phyloP scores from a whole-genome alignment of 2,888 invertebrate genomes.

The Gerris lacustris region DNA sequence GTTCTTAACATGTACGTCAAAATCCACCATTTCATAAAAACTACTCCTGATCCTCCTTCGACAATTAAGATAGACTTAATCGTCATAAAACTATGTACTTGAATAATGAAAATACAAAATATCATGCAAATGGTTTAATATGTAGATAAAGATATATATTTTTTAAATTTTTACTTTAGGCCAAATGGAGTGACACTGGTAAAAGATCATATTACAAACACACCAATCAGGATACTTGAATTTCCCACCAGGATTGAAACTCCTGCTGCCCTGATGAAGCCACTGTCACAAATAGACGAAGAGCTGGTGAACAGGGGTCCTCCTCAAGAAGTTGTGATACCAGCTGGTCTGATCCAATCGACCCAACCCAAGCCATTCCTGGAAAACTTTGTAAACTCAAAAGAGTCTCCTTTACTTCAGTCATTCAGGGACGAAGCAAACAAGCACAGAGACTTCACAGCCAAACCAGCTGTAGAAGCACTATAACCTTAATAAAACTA shows the following conservation, averaged over 20 bases:
- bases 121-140: too few relatives aligned
- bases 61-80: too few relatives aligned
- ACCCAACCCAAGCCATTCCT: slow-evolving; percentile 37
- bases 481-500: slow-evolving; percentile 18
- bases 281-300: slow-evolving; percentile 28
- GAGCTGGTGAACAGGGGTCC: slow-evolving; percentile 32
- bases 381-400: slow-evolving; percentile 38
- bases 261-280: slow-evolving; percentile 30
- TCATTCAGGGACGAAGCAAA: slow-evolving; percentile 38
- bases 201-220: background rate
- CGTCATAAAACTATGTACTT: too few relatives aligned
- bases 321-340: slow-evolving; percentile 36
- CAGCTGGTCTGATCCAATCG: slow-evolving; percentile 41
- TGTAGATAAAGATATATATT: too few relatives aligned
- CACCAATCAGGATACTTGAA: slow-evolving; percentile 27
- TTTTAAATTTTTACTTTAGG: background rate
- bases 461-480: slow-evolving; percentile 23
- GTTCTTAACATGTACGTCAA: too few relatives aligned
- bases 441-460: slow-evolving; percentile 29
- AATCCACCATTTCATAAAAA: too few relatives aligned
- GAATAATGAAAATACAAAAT: too few relatives aligned
- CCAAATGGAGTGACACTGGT: slow-evolving; percentile 4
- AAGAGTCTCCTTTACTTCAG: slow-evolving; percentile 36
- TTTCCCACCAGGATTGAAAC: slow-evolving; percentile 32
- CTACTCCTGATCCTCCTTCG: too few relatives aligned